Percentiles rank a stretch among this genome's conserved stretches.
These are phyloP conservation scores for Tyrophagus putrescentiae DNA, from an alignment of 1,140 invertebrate species.

Conservation along the genomic window DNA sequence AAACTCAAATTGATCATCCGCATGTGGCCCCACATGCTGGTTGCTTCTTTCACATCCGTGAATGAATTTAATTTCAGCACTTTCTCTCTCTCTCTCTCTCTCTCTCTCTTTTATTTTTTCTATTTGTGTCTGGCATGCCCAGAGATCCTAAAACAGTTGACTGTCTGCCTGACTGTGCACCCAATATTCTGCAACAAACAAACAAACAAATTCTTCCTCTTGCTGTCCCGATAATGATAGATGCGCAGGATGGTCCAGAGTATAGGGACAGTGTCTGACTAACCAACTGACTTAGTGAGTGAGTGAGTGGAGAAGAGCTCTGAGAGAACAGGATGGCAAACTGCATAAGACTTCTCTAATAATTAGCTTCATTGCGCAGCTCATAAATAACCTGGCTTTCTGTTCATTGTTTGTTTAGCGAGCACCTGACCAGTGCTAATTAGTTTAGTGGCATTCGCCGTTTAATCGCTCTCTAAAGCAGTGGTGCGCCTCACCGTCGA, in stretches of 20 bases:
- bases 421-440: conserved; percentile 9
- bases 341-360: neutral
- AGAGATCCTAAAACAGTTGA: no score
- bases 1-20: no score
- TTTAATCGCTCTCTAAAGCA: no score
- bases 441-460: neutral
- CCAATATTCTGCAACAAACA: neutral
- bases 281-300: no score
- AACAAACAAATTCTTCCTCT: neutral
- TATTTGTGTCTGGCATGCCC: no score
- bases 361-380: neutral
- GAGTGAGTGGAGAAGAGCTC: no score
- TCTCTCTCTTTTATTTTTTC: no score
- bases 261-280: neutral
- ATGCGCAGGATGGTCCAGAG: neutral
- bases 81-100: no score
- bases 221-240: neutral
- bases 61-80: no score
- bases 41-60: no score
- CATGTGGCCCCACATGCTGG: no score
- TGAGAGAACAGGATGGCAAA: conserved; percentile 8
- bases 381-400: conserved; percentile 8
- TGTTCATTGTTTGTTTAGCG: conserved; percentile 1
- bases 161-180: no score
- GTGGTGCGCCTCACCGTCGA: neutral